Evolutionary conservation across 1,140 invertebrate species (phyloP), one percentile per base, ranked within the genome.

Genomic region (Drosophila triauraria): DNA sequence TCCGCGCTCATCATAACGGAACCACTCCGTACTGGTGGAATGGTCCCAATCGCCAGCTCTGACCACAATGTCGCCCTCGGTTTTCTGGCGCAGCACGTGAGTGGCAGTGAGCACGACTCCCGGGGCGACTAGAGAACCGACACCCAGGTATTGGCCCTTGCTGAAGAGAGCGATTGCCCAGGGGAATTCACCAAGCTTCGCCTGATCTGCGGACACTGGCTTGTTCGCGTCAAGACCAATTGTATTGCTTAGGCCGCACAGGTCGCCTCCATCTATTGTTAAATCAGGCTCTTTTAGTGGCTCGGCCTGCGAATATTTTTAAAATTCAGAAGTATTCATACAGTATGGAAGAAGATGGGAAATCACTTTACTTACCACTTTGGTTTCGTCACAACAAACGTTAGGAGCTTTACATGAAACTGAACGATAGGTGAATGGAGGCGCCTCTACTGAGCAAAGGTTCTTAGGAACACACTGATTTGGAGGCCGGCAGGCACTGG

Each of bases 11-110:
- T 53, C 38, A 42, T 10, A 17, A 1, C 3, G 13, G 0, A 17
- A 13, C 3, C 1, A 0, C 9, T 60, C 30, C 4, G 0, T 1
- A 0, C 1, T 20, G 0, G 20, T 30, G 9, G 32, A 13, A 3
- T 40, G 23, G 30, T 70, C 56, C 27, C 35, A 69, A 10, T 61
- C 71, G 1, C 56, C 71, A 25, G 56, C 71, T 42, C 64, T 35
- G 42, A 69, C 56, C 53, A 44, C 56, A 30, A 59, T 43, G 9
- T 13, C 13, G 7, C 4, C 6, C 15, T 12, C 15, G 3, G 35
- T 32, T 30, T 40, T 25, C 15, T 12, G 0, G 7, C 10, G 1
- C 25, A 59, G 13, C 2, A 25, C 2, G 15, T 51, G 64, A 5
- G 64, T 30, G 2, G 12, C 56, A 20, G 70, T 68, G 1, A 74